These are phyloP conservation scores for Rotaria sp. DNA, from an alignment of 2,888 invertebrate species.

Conservation along the genomic window DNA sequence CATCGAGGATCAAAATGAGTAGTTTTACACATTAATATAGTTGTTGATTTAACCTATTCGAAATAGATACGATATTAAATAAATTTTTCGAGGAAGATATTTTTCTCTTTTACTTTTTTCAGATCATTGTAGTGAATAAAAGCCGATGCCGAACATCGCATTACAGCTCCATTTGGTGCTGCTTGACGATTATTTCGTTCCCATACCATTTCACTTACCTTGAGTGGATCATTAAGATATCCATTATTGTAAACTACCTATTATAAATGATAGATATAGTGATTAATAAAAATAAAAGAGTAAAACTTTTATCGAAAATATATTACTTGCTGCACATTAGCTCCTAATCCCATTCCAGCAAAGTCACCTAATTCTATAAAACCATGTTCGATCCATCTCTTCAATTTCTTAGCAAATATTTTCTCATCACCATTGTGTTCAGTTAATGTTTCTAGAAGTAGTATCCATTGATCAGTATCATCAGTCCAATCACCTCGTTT, in stretches of 20 bases:
- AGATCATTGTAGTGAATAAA: background rate
- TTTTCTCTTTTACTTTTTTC: background rate
- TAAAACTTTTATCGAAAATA: background rate
- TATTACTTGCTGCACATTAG: background rate
- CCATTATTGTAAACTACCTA: background rate
- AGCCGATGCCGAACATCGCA: background rate
- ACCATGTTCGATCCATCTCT: slow-evolving; percentile 50
- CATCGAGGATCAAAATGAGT: slow-evolving; percentile 51
- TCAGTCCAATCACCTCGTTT: slow-evolving; percentile 54
- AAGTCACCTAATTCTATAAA: slow-evolving; percentile 50
- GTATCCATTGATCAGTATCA: slow-evolving; percentile 54
- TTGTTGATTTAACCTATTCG: background rate
- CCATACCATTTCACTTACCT: background rate
- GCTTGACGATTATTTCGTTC: background rate
- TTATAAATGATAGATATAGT: background rate
- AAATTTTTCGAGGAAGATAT: background rate
- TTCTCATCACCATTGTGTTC: slow-evolving; percentile 57
- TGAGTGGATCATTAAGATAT: background rate
- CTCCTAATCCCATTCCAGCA: slow-evolving; percentile 44
- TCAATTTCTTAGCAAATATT: slow-evolving; percentile 53
- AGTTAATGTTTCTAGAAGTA: slow-evolving; percentile 55
- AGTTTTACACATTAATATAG: slow-evolving; percentile 47
- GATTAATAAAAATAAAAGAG: background rate
- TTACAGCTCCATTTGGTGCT: background rate
- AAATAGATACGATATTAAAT: background rate